A percentile compares a stretch with the other conserved stretches of the same genome.
These are phyloP conservation scores for Nomada goodeniana DNA, from an alignment of 2,888 invertebrate species.

Conservation along the genomic window DNA sequence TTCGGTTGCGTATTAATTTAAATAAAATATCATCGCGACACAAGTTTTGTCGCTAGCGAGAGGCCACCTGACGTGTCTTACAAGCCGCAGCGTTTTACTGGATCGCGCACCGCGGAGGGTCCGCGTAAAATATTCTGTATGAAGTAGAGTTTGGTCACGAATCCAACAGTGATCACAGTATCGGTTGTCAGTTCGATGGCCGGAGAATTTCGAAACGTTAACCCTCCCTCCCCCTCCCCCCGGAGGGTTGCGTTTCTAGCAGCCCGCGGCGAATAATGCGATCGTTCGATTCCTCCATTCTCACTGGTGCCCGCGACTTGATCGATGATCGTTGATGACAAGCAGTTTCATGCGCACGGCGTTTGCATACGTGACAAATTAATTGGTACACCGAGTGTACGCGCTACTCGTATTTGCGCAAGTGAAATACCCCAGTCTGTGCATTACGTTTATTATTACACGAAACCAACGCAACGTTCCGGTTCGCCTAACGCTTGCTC, in stretches of 20 bases:
- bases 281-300: conserved; percentile 5
- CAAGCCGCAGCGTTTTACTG: too few species aligned
- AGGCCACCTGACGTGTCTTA: too few species aligned
- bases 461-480: conserved; percentile 31
- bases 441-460: conserved; percentile 67
- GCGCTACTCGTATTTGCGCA: conserved; percentile 68
- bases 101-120: too few species aligned
- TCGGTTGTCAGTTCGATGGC: conserved; percentile 14
- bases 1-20: too few species aligned
- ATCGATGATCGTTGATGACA: conserved; percentile 64
- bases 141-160: background rate
- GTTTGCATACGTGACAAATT: conserved; percentile 67
- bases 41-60: too few species aligned
- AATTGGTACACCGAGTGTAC: conserved; percentile 64
- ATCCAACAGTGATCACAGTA: conserved; percentile 4
- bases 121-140: too few species aligned
- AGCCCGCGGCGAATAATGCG: conserved; percentile 41
- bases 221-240: background rate
- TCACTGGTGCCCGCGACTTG: conserved; percentile 44
- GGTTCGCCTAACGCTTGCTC: background rate
- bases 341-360: conserved; percentile 60
- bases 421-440: conserved; percentile 47
- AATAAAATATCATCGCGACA: too few species aligned
- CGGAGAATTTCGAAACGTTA: conserved; percentile 33
- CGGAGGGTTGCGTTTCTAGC: background rate